These are phyloP conservation scores for Pyralis farinalis DNA, from an alignment of 2,888 invertebrate species.

Conservation along the genomic window DNA sequence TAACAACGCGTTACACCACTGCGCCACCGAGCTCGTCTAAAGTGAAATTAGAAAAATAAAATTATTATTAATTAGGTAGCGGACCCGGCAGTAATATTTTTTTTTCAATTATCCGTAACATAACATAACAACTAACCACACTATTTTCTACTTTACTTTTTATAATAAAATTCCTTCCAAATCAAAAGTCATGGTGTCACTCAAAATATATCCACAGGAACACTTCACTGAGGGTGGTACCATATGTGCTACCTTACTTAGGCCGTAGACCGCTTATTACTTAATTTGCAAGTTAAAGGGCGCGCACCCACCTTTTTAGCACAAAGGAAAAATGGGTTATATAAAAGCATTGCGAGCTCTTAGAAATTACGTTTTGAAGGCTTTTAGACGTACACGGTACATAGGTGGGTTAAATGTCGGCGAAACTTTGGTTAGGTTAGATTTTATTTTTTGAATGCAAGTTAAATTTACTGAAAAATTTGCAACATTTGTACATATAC, in stretches of 20 bases:
- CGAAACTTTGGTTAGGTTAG: neutral
- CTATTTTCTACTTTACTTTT: too few species aligned
- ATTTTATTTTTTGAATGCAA: neutral
- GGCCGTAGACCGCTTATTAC: slow-evolving; percentile 30
- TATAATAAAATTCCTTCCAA: too few species aligned
- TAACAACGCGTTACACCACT: too few species aligned
- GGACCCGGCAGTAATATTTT: too few species aligned
- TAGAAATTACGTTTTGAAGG: slow-evolving; percentile 25
- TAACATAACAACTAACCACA: too few species aligned
- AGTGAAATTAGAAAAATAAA: too few species aligned
- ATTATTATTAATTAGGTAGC: too few species aligned
- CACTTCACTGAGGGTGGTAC: slow-evolving; percentile 2
- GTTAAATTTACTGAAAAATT: too few species aligned
- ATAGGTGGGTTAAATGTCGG: slow-evolving; percentile 2
- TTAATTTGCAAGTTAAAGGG: slow-evolving; percentile 38
- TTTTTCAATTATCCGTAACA: too few species aligned
- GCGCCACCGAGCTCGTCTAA: too few species aligned
- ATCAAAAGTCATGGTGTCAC: neutral
- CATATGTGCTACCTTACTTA: slow-evolving; percentile 28
- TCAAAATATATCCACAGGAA: slow-evolving; percentile 6
- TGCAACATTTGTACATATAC: too few species aligned
- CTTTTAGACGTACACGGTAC: slow-evolving; percentile 20
- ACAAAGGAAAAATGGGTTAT: slow-evolving; percentile 36
- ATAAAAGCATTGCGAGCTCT: slow-evolving; percentile 29
- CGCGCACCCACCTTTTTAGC: slow-evolving; percentile 21